phyloP scores from a whole-genome alignment of 2,113 vertebrate genomes.

The Dipodomys stephensi region DNA sequence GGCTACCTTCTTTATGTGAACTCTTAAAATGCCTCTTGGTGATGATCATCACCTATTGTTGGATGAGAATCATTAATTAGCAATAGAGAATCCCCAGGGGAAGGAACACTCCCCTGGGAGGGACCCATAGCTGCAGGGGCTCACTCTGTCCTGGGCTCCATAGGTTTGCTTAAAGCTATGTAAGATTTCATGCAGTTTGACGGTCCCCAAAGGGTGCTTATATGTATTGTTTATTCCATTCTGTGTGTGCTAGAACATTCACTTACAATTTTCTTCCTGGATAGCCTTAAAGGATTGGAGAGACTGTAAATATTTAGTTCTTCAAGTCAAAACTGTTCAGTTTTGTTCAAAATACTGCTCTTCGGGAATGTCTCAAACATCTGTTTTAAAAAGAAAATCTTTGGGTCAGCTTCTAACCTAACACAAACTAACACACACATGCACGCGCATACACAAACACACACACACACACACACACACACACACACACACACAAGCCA shows the following conservation, averaged over 20 bases:
- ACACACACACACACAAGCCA: not conserved
- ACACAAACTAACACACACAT: slow-evolving; percentile 55
- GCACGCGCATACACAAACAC: not conserved
- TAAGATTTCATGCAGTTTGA: slow-evolving; percentile 52
- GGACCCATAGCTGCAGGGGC: not conserved
- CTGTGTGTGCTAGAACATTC: slow-evolving; percentile 57
- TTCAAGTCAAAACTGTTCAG: slow-evolving; percentile 53
- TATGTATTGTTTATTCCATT: slow-evolving; percentile 64
- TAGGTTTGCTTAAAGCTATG: slow-evolving; percentile 47
- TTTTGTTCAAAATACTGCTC: slow-evolving; percentile 68
- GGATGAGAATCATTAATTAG: not conserved
- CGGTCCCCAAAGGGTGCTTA: not conserved
- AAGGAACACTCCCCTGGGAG: not conserved
- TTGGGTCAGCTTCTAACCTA: slow-evolving; percentile 59
- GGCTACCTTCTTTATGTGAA: not conserved
- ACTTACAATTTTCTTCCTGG: slow-evolving; percentile 68
- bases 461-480: slow-evolving; percentile 56
- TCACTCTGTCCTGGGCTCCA: not conserved
- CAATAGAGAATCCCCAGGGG: not conserved
- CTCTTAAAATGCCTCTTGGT: not conserved
- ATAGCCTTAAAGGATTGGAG: slow-evolving; percentile 67
- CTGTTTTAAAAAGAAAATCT: slow-evolving; percentile 68
- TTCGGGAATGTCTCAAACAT: slow-evolving; percentile 70
- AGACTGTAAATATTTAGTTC: slow-evolving; percentile 80
- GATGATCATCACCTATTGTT: not conserved